phyloP scores from a whole-genome alignment of 2,797 vertebrate species.

The Coccyzus lansbergi region DNA sequence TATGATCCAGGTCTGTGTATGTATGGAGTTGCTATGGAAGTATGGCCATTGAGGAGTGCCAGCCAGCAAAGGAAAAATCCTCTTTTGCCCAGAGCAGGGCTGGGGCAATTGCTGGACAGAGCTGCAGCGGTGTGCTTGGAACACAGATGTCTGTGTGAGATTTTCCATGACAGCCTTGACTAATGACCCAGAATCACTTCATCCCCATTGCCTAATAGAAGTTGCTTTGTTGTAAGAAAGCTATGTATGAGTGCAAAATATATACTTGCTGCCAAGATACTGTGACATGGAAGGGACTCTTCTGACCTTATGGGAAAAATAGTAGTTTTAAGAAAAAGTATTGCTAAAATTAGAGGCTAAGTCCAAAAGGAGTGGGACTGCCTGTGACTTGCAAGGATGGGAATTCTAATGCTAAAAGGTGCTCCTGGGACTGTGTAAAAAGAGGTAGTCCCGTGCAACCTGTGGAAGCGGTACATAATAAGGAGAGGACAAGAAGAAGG shows the following conservation, averaged over 20 bases:
- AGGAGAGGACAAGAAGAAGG: background rate
- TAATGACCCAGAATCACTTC: background rate
- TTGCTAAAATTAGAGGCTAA: background rate
- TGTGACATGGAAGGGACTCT: background rate
- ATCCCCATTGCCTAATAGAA: background rate
- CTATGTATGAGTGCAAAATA: background rate
- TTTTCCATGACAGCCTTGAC: background rate
- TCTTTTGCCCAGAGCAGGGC: background rate
- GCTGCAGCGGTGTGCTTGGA: accelerated
- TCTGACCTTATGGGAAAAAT: background rate
- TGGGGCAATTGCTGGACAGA: background rate
- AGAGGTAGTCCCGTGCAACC: accelerated
- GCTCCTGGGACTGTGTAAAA: background rate
- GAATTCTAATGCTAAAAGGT: background rate
- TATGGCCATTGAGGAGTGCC: accelerated
- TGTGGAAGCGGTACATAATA: background rate
- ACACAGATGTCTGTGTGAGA: background rate
- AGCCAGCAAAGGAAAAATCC: background rate
- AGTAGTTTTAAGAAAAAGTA: background rate
- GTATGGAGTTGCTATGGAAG: background rate
- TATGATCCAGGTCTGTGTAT: background rate
- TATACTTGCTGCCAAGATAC: background rate
- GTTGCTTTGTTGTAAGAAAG: background rate
- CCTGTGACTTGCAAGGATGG: background rate
- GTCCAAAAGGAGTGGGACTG: background rate